Conservation (phyloP, 1,140 invertebrate species). For the Thaumatotibia leucotreta region DNA sequence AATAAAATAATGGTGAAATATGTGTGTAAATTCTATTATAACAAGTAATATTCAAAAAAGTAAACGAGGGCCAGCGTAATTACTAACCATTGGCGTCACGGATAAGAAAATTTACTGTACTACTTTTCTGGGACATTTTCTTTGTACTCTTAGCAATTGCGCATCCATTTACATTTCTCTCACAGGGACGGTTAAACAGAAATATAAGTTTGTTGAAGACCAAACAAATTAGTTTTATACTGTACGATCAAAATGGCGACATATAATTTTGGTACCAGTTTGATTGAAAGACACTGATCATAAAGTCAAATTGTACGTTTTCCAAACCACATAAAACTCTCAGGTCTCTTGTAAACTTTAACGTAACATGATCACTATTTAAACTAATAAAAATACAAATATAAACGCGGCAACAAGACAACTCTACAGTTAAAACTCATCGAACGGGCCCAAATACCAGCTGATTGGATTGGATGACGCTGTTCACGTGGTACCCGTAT, state of each 20-base stretch:
- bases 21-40: background rate
- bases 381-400: constrained; percentile 31
- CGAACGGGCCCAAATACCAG: constrained; percentile 61
- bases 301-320: constrained; percentile 6
- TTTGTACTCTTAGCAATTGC: constrained; percentile 45
- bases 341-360: constrained; percentile 32
- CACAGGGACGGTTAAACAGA: constrained; percentile 29
- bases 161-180: constrained; percentile 58
- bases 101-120: constrained; percentile 71
- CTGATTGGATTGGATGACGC: constrained; percentile 67
- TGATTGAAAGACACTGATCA: constrained; percentile 38
- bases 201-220: constrained; percentile 34
- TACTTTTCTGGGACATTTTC: constrained; percentile 74
- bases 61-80: constrained; percentile 47
- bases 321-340: constrained; percentile 39
- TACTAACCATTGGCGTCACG: constrained; percentile 75
- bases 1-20: background rate
- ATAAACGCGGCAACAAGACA: constrained; percentile 28
- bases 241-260: constrained; percentile 76
- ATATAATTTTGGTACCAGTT: constrained; percentile 60
- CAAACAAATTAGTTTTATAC: constrained; percentile 59
- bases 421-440: constrained; percentile 14
- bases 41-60: constrained; percentile 30
- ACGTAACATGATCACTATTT: constrained; percentile 33
- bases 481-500: constrained; percentile 64